Percentiles rank a stretch among this genome's conserved stretches.
Conservation (phyloP, 2,888 invertebrate species). For the Luperina testacea region DNA sequence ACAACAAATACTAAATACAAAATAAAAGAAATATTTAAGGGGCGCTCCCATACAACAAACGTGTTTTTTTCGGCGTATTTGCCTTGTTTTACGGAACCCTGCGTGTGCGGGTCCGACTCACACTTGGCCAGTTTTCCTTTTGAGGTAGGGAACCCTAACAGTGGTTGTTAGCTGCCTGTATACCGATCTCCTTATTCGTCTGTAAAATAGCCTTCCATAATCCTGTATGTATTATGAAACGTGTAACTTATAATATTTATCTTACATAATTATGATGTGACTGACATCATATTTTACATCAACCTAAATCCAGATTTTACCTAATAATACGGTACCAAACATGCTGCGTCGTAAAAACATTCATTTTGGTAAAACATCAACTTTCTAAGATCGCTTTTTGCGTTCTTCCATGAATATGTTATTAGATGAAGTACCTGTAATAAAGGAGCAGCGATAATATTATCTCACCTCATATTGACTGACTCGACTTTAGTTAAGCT, state of each 20-base stretch:
- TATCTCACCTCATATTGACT: neutral
- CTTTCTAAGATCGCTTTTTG: neutral
- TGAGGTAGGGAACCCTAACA: too few species aligned
- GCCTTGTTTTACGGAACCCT: too few species aligned
- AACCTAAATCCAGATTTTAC: conserved; percentile 11
- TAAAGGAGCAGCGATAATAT: neutral
- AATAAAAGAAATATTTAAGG: too few species aligned
- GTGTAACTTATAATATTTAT: neutral
- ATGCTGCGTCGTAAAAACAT: conserved; percentile 9
- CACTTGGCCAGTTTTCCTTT: too few species aligned
- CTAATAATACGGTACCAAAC: neutral
- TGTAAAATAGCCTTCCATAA: neutral
- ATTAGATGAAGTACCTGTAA: neutral
- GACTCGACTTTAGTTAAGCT: neutral
- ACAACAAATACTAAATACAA: too few species aligned
- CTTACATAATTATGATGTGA: too few species aligned
- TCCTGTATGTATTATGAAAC: neutral
- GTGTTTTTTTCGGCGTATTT: too few species aligned
- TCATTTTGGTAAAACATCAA: conserved; percentile 8
- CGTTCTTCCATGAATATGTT: conserved; percentile 14
- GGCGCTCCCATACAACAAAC: too few species aligned
- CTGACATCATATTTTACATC: neutral
- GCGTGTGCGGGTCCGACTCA: too few species aligned
- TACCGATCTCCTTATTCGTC: neutral
- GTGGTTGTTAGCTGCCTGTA: neutral